These are phyloP conservation scores for Poeciliopsis prolifica DNA, from an alignment of 2,113 vertebrate genomes.

Conservation along the genomic window DNA sequence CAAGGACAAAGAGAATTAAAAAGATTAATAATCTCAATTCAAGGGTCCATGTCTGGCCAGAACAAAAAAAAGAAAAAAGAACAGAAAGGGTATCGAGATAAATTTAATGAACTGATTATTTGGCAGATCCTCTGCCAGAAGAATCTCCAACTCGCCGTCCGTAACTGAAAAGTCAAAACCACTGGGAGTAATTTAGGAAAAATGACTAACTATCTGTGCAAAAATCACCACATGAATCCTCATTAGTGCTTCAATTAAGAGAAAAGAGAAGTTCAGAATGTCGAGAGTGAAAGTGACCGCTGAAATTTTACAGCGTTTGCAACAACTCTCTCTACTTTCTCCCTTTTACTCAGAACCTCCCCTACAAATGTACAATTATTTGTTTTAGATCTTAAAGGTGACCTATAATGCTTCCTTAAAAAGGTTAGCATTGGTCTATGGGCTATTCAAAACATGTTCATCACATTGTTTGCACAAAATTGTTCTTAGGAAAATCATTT, in stretches of 20 bases:
- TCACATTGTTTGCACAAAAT: no score
- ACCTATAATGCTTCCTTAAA: no score
- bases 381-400: not conserved
- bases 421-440: no score
- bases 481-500: no score
- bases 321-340: not conserved
- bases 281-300: not conserved
- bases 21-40: slow-evolving; percentile 43
- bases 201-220: not conserved
- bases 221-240: slow-evolving; percentile 19
- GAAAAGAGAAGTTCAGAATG: not conserved
- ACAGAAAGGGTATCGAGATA: slow-evolving; percentile 16
- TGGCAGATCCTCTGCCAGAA: slow-evolving; percentile 24
- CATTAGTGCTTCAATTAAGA: slow-evolving; percentile 19
- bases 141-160: not conserved
- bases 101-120: slow-evolving; percentile 12
- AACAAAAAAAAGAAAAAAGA: not conserved
- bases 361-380: not conserved
- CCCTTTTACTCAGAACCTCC: not conserved
- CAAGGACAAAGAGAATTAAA: slow-evolving; percentile 7
- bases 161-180: not conserved
- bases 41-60: not conserved
- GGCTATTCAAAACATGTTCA: no score
- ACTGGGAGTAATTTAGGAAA: not conserved
- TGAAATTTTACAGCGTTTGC: not conserved